phyloP scores from a whole-genome alignment of 2,888 invertebrate species.

The Podabrus alpinus region DNA sequence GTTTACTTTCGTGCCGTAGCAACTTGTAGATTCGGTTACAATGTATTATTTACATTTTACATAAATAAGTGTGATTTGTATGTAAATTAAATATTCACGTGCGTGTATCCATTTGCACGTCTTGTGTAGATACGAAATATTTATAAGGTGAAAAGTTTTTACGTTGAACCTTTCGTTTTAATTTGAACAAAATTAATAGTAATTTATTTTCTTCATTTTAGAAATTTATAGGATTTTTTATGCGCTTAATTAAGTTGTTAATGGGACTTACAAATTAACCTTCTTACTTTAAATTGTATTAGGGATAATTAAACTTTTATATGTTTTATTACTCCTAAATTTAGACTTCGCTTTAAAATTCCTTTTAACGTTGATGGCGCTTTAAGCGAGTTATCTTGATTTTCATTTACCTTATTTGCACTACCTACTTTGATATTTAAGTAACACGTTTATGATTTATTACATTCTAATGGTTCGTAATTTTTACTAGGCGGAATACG shows the following conservation, averaged over 20 bases:
- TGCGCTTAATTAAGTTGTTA: neutral
- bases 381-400: neutral
- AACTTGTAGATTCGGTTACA: neutral
- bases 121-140: neutral
- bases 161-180: neutral
- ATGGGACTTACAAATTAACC: neutral
- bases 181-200: neutral
- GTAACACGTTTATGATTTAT: neutral
- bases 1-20: neutral
- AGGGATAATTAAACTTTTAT: neutral
- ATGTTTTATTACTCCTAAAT: neutral
- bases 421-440: neutral
- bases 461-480: neutral
- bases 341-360: neutral
- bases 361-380: neutral
- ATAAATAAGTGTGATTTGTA: slow-evolving; percentile 9
- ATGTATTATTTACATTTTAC: neutral
- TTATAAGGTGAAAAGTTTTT: neutral
- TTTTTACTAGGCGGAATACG: neutral
- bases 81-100: slow-evolving; percentile 20
- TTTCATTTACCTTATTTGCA: neutral
- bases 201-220: neutral
- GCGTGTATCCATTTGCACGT: neutral
- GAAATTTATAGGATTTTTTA: neutral
- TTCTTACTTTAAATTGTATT: neutral